Percentiles rank a stretch among this genome's conserved stretches.
Evolutionary conservation across 2,113 vertebrate genomes (phyloP).

Genomic region (Macrotis lagotis): DNA sequence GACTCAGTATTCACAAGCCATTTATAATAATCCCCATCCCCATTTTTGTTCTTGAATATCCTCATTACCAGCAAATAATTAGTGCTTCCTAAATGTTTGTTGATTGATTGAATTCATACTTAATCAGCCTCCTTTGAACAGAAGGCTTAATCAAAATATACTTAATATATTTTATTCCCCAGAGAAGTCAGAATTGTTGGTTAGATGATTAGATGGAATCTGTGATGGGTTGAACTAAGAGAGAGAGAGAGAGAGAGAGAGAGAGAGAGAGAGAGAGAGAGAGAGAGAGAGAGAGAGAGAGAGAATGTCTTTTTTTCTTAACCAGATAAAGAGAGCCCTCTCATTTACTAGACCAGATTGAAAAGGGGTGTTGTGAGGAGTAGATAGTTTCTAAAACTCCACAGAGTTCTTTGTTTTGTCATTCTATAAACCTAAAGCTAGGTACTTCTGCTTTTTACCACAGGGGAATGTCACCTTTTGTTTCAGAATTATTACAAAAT

Average conservation of each 20-base stretch:
- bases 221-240: neutral
- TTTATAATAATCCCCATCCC: too few species aligned
- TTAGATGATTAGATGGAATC: neutral
- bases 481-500: neutral
- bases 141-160: neutral
- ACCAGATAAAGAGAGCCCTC: neutral
- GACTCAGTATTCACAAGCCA: too few species aligned
- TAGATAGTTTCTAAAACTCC: neutral
- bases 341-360: neutral
- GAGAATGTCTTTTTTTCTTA: neutral
- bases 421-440: neutral
- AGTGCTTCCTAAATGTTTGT: neutral
- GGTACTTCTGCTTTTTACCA: neutral
- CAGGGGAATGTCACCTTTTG: neutral
- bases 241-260: neutral
- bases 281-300: neutral
- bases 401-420: neutral
- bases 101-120: neutral
- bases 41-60: neutral
- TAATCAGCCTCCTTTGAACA: neutral
- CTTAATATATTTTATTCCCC: neutral
- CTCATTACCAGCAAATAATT: neutral
- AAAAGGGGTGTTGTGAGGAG: neutral
- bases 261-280: neutral
- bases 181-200: neutral